Percentiles rank a stretch among this genome's conserved stretches.
Evolutionary conservation across 2,113 vertebrate genomes (phyloP).

Genomic region (Enhydra lutris): DNA sequence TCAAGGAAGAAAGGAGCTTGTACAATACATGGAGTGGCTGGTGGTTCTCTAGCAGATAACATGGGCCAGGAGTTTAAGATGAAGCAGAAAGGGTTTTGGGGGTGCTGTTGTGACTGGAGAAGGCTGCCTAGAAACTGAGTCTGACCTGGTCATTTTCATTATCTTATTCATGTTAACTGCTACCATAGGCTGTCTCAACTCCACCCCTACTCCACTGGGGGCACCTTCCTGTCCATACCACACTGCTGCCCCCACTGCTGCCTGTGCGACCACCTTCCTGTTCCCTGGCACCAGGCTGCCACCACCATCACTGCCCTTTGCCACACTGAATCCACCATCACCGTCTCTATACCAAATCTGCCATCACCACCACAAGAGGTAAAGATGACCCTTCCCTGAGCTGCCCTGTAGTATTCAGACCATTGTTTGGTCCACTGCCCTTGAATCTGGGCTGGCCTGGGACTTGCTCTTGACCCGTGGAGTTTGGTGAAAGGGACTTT

Average conservation of each 20-base stretch:
- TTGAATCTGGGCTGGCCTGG: not conserved
- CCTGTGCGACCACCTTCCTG: too few relatives aligned
- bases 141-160: too few relatives aligned
- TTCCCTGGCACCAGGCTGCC: not conserved
- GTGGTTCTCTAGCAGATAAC: not conserved
- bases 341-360: not conserved
- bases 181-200: not conserved
- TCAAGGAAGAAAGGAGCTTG: not conserved
- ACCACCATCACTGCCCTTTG: not conserved
- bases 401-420: fast-evolving
- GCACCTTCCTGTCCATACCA: not conserved
- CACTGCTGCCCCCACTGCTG: fast-evolving
- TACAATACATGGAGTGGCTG: fast-evolving
- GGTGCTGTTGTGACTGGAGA: not conserved
- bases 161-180: fast-evolving
- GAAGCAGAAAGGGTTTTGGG: not conserved
- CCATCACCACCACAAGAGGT: fast-evolving
- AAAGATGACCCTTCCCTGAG: fast-evolving
- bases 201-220: fast-evolving
- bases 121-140: not conserved
- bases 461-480: not conserved
- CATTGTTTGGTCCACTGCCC: fast-evolving
- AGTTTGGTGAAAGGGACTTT: not conserved
- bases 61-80: not conserved
- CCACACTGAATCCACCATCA: fast-evolving